A percentile compares a stretch with the other conserved stretches of the same genome.
These are phyloP conservation scores for Numida meleagris DNA, from an alignment of 2,113 vertebrate species.

Conservation along the genomic window DNA sequence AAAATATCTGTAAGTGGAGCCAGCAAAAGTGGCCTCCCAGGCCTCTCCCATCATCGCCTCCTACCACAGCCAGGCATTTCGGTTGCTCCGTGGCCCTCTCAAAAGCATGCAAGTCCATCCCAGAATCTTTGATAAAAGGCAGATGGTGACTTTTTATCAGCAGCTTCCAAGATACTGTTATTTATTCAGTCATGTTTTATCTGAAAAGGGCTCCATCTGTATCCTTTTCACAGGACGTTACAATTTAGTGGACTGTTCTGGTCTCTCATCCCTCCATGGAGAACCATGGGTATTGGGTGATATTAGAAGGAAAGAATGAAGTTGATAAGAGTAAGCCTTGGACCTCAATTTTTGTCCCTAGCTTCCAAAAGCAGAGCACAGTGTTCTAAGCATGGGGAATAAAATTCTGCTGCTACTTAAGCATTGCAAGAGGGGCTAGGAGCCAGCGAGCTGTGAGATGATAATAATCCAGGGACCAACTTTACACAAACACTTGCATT, in stretches of 20 bases:
- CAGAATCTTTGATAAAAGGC: neutral
- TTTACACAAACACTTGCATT: conserved; percentile 17
- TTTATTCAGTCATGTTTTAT: neutral
- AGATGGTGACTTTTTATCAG: neutral
- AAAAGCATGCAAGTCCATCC: neutral
- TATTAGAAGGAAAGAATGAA: neutral
- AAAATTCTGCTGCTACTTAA: neutral
- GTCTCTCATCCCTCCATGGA: neutral
- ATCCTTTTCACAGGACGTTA: neutral
- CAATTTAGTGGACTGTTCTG: neutral
- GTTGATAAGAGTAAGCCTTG: neutral
- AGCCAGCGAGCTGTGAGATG: neutral
- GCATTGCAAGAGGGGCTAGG: neutral
- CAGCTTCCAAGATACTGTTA: neutral
- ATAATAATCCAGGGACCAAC: neutral
- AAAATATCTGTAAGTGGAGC: neutral
- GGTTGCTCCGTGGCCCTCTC: neutral
- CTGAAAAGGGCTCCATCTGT: neutral
- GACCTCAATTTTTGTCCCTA: neutral
- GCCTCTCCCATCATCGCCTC: neutral
- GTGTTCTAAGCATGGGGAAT: neutral
- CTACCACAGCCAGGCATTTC: neutral
- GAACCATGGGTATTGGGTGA: neutral
- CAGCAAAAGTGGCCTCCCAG: neutral
- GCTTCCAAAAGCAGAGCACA: neutral